Base-by-base conservation (phyloP, 2,888 invertebrate genomes). In the Protula sp. region DNA sequence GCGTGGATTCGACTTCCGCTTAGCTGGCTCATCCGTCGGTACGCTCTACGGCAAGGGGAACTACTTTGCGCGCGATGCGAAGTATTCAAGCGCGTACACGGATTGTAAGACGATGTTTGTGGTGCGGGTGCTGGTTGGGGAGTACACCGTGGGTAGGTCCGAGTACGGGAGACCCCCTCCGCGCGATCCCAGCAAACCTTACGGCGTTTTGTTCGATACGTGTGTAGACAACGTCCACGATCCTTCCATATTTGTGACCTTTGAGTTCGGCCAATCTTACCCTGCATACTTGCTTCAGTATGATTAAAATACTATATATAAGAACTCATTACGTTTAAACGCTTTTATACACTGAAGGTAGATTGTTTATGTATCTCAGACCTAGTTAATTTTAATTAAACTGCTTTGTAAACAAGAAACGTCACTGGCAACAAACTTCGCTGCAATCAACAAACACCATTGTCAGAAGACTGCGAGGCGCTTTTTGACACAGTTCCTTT, bases 1-100 rank as follows among this genome's bases (percentile, higher is more conserved):
- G n/a, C n/a, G n/a, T n/a, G 73, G 73, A 5, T 75, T 74, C 62
- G 74, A 75, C 57, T 74, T 71, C 57, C 55, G 75, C 3, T 61
- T 74, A n/a, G 68, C 67, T 56, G 75, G 74, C 26, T 62, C 60
- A 19, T 59, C 63, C 47, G 38, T 47, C 26, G 75, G 72, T n/a
- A 67, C 69, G 1, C 55, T 57, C 26, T 68, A 66, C 58, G 74
- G 75, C 2, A 70, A 71, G 55, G 75, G 75, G n/a, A 71, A 69
- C 54, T 75, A 74, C 61, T 75, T 75, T 61, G 69, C 72, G 1
- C 61, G 62, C 4, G 65, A 68, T 55, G 68, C 74, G 1, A 61
- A 61, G 50, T 71, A 69, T 47, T 62, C 59, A 9, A 4, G 19
- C 29, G 26, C 14, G 1, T 66, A 61, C 54, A 64, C 64, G 2